Evolutionary conservation across 2,888 invertebrate species (phyloP), one percentile per base, ranked within the genome.

Genomic region (Hypercompe scribonia): DNA sequence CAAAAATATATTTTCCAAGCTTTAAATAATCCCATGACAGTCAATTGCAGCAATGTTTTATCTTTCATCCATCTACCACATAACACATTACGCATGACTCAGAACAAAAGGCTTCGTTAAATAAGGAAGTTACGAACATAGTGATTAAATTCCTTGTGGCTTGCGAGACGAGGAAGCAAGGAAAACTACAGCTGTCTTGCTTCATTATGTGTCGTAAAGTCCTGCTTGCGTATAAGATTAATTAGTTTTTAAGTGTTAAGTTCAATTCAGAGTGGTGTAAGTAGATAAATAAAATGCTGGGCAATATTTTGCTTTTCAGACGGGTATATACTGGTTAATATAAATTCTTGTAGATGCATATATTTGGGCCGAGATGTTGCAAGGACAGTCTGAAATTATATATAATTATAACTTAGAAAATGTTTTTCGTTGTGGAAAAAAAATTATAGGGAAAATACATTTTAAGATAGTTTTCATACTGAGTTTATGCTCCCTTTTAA

Each of bases 141-240:
- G 73, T 81, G 75, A 80, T 79, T 80, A 77, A 79, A 80, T 80
- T 81, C 81, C 80, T 73, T 39, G 77, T 65, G 77, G 73, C 50
- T 67, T 21, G 34, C 70, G 67, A 69, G 75, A 78, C 63, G 34
- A 61, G 34, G 34, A 42, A 67, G 66, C 21, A 67, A 68, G 67
- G 61, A 68, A 72, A 72, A 46, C 71, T 71, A 61, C 61, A 36
- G 65, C 66, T 63, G 68, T 65, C 68, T 71, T 73, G 71, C 74
- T 65, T 73, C 54, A 33, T 31, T 31, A 46, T 42, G 31, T 21
- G 28, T 66, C 42, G 42, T 42, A 65, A 69, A 54, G 39, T 63
- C 31, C 36, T 21, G 46, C 61, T 34, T 58, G 58, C 66, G 39
- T 61, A 58, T 54, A 33, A 50, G 50, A 50, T 28, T 61, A 66